Evolutionary conservation across 2,888 invertebrate genomes (phyloP).

Genomic region (Xanthia icteritia): DNA sequence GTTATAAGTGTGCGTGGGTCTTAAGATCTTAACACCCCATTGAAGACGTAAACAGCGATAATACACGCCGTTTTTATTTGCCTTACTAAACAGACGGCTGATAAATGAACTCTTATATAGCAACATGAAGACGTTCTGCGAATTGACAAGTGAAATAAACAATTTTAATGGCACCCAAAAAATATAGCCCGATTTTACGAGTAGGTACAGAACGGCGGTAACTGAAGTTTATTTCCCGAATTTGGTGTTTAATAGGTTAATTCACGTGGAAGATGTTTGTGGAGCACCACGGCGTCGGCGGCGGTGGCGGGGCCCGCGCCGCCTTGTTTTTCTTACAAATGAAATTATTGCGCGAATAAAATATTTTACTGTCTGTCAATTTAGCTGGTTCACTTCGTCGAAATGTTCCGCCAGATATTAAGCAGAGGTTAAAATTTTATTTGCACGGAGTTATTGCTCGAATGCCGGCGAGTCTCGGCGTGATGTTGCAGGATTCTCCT

Average conservation of each 20-base stretch:
- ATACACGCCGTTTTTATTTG: conserved; percentile 39
- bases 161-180: conserved; percentile 69
- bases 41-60: conserved; percentile 47
- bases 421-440: conserved; percentile 90
- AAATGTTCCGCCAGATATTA: conserved; percentile 86
- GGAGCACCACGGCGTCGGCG: conserved; percentile 72
- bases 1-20: conserved; percentile 43
- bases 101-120: conserved; percentile 46
- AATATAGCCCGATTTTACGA: conserved; percentile 78
- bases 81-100: conserved; percentile 35
- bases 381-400: conserved; percentile 81
- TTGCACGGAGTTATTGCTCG: conserved; percentile 84
- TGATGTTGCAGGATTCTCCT: conserved; percentile 81
- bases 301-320: conserved; percentile 55
- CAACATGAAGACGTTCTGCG: conserved; percentile 33
- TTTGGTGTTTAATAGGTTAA: conserved; percentile 87
- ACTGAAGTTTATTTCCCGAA: conserved; percentile 84
- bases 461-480: conserved; percentile 76
- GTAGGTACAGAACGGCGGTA: conserved; percentile 63
- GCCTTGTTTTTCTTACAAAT: conserved; percentile 89
- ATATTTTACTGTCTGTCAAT: conserved; percentile 90
- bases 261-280: conserved; percentile 87
- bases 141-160: conserved; percentile 54
- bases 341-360: conserved; percentile 89
- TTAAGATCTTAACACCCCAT: conserved; percentile 51